phyloP scores from a whole-genome alignment of 2,113 vertebrate genomes.

The Suricata suricatta region DNA sequence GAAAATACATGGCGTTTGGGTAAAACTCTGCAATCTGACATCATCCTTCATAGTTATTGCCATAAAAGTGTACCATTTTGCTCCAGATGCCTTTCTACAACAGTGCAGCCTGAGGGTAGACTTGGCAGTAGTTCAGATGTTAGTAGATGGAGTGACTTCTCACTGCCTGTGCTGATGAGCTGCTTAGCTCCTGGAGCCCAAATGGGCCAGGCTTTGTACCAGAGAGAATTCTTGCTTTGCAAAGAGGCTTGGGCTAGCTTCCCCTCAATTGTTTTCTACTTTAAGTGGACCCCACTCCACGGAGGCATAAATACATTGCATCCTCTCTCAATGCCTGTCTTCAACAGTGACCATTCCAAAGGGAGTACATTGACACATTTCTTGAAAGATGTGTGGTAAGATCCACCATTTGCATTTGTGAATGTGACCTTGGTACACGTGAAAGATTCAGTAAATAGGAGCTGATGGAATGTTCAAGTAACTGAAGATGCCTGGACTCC shows the following conservation, averaged over 20 bases:
- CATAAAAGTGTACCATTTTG: fast-evolving
- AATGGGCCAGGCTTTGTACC: background rate
- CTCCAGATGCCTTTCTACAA: background rate
- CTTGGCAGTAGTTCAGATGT: background rate
- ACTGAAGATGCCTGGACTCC: fast-evolving
- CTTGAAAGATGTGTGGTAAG: background rate
- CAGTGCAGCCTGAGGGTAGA: fast-evolving
- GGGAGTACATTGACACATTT: background rate
- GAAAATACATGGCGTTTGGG: background rate
- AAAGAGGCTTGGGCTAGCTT: background rate
- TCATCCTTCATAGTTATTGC: background rate
- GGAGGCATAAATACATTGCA: too few relatives aligned
- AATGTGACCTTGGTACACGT: background rate
- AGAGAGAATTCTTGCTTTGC: background rate
- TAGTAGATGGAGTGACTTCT: background rate
- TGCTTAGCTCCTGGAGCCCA: too few relatives aligned
- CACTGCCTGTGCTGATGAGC: fast-evolving
- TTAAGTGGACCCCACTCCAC: background rate
- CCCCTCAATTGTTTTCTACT: background rate
- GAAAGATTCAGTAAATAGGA: background rate
- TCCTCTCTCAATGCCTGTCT: background rate
- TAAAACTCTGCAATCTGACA: background rate
- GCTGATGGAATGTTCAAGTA: background rate
- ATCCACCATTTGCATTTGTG: fast-evolving
- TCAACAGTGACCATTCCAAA: background rate